These are phyloP conservation scores for Homalodisca vitripennis DNA, from an alignment of 1,140 invertebrate genomes.

Conservation along the genomic window DNA sequence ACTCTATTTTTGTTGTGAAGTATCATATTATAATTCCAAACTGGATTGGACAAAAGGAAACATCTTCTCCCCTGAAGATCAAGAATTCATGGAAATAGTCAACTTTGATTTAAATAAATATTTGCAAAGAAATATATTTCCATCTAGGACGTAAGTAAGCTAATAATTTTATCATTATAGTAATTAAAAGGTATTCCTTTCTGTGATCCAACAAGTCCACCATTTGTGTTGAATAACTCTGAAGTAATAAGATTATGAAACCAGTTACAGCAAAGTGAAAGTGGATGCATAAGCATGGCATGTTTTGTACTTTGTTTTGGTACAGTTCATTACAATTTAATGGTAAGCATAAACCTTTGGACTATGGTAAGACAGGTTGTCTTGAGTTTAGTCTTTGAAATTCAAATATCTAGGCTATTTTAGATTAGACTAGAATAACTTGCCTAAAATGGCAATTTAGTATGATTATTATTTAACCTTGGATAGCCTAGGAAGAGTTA, in stretches of 20 bases:
- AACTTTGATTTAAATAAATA: neutral
- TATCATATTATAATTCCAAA: too few relatives aligned
- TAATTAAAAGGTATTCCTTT: neutral
- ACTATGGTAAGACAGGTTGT: neutral
- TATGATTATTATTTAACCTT: too few relatives aligned
- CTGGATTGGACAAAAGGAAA: conserved; percentile 20
- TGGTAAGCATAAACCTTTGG: neutral
- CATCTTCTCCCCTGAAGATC: conserved; percentile 20
- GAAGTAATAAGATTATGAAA: neutral
- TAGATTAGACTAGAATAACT: neutral
- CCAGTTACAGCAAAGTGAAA: neutral
- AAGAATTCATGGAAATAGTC: conserved; percentile 22
- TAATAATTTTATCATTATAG: neutral
- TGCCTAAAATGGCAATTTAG: neutral
- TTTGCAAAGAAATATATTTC: conserved; percentile 18
- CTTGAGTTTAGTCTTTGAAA: neutral
- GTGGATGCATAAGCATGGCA: neutral
- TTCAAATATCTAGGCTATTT: neutral
- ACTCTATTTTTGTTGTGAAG: too few relatives aligned
- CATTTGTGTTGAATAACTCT: neutral
- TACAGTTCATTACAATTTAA: neutral
- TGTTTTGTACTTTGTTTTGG: neutral
- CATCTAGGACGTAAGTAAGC: conserved; percentile 14
- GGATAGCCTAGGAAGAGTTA: too few relatives aligned
- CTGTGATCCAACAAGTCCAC: neutral